phyloP scores from a whole-genome alignment of 53 echinoderm and acorn worm genomes.

The Mesocentrotus franciscanus region DNA sequence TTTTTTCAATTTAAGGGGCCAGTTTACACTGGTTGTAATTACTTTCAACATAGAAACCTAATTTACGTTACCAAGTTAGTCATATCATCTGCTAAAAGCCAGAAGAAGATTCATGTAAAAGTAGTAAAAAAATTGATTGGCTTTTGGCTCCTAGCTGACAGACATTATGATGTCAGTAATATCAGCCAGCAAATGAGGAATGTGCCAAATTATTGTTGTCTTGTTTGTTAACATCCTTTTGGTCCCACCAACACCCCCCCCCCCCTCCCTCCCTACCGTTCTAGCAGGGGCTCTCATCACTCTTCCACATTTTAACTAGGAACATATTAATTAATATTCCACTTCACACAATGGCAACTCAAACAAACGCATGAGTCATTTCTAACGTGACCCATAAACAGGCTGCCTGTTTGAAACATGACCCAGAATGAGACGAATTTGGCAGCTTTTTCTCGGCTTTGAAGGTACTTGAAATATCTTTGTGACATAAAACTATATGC shows the following conservation, averaged over 20 bases:
- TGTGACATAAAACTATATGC: not conserved
- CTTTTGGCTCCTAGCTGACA: too few relatives aligned
- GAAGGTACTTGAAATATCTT: not conserved
- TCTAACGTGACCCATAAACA: not conserved
- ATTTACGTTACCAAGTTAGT: too few relatives aligned
- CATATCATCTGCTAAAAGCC: too few relatives aligned
- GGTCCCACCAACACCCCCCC: not conserved
- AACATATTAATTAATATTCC: conserved; percentile 13
- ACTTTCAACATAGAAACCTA: too few relatives aligned
- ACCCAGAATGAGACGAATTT: not conserved
- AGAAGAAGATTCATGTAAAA: too few relatives aligned
- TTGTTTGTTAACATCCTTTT: too few relatives aligned
- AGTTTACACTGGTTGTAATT: too few relatives aligned
- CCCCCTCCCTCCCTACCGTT: not conserved
- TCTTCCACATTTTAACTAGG: not conserved
- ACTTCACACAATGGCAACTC: conserved; percentile 7
- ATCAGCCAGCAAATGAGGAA: not conserved
- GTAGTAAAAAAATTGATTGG: too few relatives aligned
- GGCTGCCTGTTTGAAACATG: not conserved
- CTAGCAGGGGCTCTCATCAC: not conserved
- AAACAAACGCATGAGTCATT: conserved; percentile 9
- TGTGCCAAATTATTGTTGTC: not conserved
- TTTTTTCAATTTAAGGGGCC: too few relatives aligned
- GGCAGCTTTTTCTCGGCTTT: not conserved
- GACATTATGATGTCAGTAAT: too few relatives aligned